Percentiles rank a stretch among this genome's conserved stretches.
phyloP scores from a whole-genome alignment of 2,113 vertebrate species.

The Leptobrachium ailaonicum region DNA sequence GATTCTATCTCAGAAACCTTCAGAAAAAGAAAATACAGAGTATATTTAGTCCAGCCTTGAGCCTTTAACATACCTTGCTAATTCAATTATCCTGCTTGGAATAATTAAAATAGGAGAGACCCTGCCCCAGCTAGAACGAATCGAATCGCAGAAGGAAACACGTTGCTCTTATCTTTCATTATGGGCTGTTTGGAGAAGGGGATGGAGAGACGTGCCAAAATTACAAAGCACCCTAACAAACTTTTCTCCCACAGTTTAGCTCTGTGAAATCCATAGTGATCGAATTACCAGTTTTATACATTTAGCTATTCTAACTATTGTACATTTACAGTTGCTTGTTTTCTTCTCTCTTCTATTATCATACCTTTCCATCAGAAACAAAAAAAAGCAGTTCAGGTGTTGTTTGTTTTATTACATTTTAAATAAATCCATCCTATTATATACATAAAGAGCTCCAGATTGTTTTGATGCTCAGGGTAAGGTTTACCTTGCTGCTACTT shows the following conservation, averaged over 20 bases:
- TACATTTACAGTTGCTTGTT: too few species aligned
- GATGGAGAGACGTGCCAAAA: slow-evolving; percentile 9
- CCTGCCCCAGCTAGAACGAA: background rate
- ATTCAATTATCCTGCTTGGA: slow-evolving; percentile 5
- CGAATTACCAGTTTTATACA: background rate
- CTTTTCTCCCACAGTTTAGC: background rate
- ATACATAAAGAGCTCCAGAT: too few species aligned
- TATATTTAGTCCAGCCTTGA: background rate
- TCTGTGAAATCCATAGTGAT: background rate
- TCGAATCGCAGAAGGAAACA: background rate
- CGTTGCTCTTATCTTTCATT: slow-evolving; percentile 28
- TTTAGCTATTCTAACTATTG: too few species aligned
- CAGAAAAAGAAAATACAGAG: slow-evolving; percentile 23
- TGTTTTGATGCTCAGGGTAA: too few species aligned
- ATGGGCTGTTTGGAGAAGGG: background rate
- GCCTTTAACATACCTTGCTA: background rate
- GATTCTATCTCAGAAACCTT: slow-evolving; percentile 42
- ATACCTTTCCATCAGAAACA: too few species aligned
- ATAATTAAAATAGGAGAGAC: background rate
- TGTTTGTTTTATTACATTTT: too few species aligned
- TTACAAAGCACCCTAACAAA: slow-evolving; percentile 18
- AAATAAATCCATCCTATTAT: too few species aligned
- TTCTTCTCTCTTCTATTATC: too few species aligned
- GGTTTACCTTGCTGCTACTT: too few species aligned
- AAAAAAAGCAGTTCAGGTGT: too few species aligned